Conservation (phyloP, 2,797 vertebrate genomes). For the Phrynocephalus vlangalii region DNA sequence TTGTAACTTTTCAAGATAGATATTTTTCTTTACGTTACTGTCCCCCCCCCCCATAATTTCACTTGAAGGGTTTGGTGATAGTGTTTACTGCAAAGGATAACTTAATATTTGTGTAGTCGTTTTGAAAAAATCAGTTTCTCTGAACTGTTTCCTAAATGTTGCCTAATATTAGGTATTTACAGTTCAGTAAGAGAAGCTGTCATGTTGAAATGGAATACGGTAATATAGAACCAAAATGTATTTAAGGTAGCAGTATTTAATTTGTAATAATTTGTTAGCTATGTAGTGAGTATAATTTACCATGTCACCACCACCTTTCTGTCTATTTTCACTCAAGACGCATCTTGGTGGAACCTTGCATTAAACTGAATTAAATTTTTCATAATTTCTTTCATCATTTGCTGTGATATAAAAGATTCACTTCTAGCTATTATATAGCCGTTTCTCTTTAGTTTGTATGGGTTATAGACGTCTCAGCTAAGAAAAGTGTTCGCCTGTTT, state of each 20-base stretch:
- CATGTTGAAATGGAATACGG: too few species aligned
- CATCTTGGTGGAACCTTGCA: background rate
- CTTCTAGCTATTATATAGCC: background rate
- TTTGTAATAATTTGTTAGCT: too few species aligned
- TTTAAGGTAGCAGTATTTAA: too few species aligned
- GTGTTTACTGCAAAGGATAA: constrained; percentile 36
- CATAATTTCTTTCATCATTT: too few species aligned
- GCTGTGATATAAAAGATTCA: too few species aligned
- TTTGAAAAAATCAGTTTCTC: background rate
- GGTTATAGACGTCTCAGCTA: background rate
- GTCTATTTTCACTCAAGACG: background rate
- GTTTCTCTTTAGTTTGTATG: background rate
- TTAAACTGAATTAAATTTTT: too few species aligned
- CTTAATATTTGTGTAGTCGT: constrained; percentile 31
- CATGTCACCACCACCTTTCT: background rate
- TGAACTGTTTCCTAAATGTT: background rate
- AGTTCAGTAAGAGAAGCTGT: too few species aligned
- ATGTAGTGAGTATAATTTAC: too few species aligned
- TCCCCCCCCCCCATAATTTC: constrained; percentile 9
- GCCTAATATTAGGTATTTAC: too few species aligned
- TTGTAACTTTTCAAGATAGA: constrained; percentile 53
- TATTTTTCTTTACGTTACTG: constrained; percentile 50
- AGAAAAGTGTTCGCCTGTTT: background rate
- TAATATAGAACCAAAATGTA: too few species aligned
- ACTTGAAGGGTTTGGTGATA: constrained; percentile 53